Percentiles rank a stretch among this genome's conserved stretches.
Conservation (phyloP, 2,888 invertebrate species). For the Byasa hedistus region DNA sequence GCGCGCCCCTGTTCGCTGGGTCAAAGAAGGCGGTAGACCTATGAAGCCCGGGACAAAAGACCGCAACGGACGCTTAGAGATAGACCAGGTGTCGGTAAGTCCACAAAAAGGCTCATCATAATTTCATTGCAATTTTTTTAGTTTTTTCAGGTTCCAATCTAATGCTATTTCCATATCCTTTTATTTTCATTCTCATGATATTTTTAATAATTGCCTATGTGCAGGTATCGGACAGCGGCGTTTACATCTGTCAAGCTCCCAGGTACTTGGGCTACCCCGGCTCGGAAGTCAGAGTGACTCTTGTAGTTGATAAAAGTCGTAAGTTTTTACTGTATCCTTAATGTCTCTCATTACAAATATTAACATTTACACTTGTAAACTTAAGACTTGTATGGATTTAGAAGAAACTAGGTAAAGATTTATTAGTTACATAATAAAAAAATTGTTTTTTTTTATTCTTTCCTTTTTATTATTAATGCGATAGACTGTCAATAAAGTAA, state of each 20-base stretch:
- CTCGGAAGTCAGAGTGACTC: constrained; percentile 83
- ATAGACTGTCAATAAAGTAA: not conserved
- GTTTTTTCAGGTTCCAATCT: not conserved
- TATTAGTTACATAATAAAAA: too few species aligned
- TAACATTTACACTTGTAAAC: too few species aligned
- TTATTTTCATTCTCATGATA: constrained; percentile 9
- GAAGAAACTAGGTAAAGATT: too few species aligned
- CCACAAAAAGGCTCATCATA: not conserved
- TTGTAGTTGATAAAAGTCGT: constrained; percentile 87
- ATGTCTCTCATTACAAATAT: not conserved
- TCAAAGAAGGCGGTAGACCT: constrained; percentile 84
- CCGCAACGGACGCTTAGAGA: constrained; percentile 89
- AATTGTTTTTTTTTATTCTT: not conserved
- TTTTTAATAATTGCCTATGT: not conserved
- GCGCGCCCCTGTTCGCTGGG: constrained; percentile 88
- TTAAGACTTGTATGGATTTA: too few species aligned
- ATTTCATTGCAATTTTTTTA: not conserved
- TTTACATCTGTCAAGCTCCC: constrained; percentile 90
- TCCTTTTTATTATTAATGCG: too few species aligned
- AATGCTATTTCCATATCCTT: not conserved
- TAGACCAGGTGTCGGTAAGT: constrained; percentile 87
- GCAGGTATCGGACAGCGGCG: constrained; percentile 86
- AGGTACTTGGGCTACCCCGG: constrained; percentile 83
- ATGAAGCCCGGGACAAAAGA: constrained; percentile 89
- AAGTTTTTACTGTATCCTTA: constrained; percentile 64